Base-by-base conservation (phyloP, 2,888 invertebrate genomes). In the Lagria hirta region DNA sequence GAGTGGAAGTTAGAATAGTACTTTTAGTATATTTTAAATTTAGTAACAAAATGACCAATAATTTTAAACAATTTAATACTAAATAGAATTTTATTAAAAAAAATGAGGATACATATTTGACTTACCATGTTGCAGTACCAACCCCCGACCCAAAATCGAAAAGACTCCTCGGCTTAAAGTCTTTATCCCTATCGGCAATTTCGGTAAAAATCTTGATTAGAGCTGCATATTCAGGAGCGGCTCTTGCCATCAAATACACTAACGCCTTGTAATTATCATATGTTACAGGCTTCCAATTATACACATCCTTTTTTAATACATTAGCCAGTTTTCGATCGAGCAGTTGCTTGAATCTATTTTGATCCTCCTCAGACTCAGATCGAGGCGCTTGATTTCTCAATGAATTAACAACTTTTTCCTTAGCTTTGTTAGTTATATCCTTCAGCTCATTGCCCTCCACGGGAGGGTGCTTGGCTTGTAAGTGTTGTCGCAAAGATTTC, bases 101-200 rank as follows among this genome's bases (percentile, higher is more conserved):
- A n/a, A n/a, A n/a, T n/a, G n/a, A n/a, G n/a, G n/a, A n/a, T n/a
- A n/a, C n/a, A n/a, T n/a, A n/a, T n/a, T n/a, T n/a, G n/a, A 33
- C 40, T 50, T 59, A 69, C 94, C 94, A 94, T 36, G 84, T 81
- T 0, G 83, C 88, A 0, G 89, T 86, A 0, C 94, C 95, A 3
- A 90, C 73, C 0, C 97, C 97, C 3, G 94, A 90, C 1, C 96
- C 97, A 69, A 90, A 93, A 73, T 97, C 95, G 56, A 95, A 87
- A 52, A 92, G 78, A 45, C 82, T 81, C 43, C 77, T 73, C 0
- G 96, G 96, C 43, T 75, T 74, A 65, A 88, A 96, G 10, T 79
- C 68, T 0, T 77, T 74, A 64, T 85, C 76, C 35, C 82, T 74
- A 21, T 64, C 65, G 32, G 73, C 72, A 36, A 95, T 85, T 74